A percentile compares a stretch with the other conserved stretches of the same genome.
These are phyloP conservation scores for Adineta ricciae DNA, from an alignment of 2,888 invertebrate species.

Conservation along the genomic window DNA sequence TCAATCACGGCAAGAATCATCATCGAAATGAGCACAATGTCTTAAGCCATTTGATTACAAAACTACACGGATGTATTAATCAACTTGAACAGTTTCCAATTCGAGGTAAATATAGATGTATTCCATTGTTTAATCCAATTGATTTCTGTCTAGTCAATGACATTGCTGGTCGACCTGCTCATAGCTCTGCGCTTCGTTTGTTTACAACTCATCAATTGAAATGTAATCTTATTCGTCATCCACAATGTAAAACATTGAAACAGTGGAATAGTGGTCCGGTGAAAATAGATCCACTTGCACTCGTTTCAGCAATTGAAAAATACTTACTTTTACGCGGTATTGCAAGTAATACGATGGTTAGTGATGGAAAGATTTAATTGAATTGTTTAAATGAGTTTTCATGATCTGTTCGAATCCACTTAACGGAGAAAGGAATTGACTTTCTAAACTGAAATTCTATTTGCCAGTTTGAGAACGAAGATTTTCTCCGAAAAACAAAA, in stretches of 20 bases:
- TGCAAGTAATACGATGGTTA: background rate
- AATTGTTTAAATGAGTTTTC: background rate
- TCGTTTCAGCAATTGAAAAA: slow-evolving; percentile 91
- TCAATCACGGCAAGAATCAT: background rate
- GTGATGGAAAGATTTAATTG: background rate
- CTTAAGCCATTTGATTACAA: slow-evolving; percentile 73
- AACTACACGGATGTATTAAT: slow-evolving; percentile 86
- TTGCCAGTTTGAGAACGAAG: background rate
- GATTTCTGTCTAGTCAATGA: slow-evolving; percentile 73
- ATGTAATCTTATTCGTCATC: slow-evolving; percentile 94
- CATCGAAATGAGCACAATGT: slow-evolving; percentile 52
- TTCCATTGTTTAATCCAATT: background rate
- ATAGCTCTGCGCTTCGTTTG: slow-evolving; percentile 63
- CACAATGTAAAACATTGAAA: slow-evolving; percentile 78
- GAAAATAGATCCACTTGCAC: slow-evolving; percentile 90
- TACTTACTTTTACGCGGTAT: slow-evolving; percentile 79
- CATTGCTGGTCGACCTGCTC: slow-evolving; percentile 55
- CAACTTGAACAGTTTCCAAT: slow-evolving; percentile 92
- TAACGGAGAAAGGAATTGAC: background rate
- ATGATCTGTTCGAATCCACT: background rate
- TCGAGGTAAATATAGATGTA: background rate
- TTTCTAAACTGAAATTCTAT: background rate
- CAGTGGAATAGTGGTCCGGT: slow-evolving; percentile 98
- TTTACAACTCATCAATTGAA: slow-evolving; percentile 97
- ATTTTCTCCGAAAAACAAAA: background rate